Percentiles rank a stretch among this genome's conserved stretches.
These are phyloP conservation scores for Cariama cristata DNA, from an alignment of 2,113 vertebrate genomes.

Conservation along the genomic window DNA sequence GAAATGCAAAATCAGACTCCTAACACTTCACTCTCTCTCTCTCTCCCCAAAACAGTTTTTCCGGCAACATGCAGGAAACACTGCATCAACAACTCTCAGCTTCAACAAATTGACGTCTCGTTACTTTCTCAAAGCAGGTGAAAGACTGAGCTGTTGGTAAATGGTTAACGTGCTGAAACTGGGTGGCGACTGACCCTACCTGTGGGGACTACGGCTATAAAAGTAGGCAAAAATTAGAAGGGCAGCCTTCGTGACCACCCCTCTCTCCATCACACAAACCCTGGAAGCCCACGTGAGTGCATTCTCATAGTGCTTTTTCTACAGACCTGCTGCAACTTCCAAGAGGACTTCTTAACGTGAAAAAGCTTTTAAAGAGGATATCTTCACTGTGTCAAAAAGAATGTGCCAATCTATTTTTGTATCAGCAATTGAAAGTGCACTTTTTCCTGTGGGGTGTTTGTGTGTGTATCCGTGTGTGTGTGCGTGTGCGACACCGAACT, in stretches of 20 bases:
- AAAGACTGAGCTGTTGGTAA: slow-evolving; percentile 7
- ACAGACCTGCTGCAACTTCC: slow-evolving; percentile 15
- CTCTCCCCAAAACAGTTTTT: not conserved
- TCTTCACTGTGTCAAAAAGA: slow-evolving; percentile 70
- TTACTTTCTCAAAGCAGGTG: not conserved
- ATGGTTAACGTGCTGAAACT: not conserved
- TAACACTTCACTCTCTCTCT: not conserved
- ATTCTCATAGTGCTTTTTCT: slow-evolving; percentile 50
- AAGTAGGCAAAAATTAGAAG: not conserved
- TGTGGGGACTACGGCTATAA: not conserved
- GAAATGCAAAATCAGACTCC: slow-evolving; percentile 60
- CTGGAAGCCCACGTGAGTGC: not conserved
- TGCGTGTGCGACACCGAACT: not conserved
- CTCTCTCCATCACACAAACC: slow-evolving; percentile 1
- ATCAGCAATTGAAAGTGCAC: slow-evolving; percentile 75
- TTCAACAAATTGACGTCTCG: not conserved
- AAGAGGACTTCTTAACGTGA: slow-evolving; percentile 19
- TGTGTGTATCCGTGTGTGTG: not conserved
- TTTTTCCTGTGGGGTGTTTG: slow-evolving; percentile 54
- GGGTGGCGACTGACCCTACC: not conserved
- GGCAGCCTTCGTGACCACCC: not conserved
- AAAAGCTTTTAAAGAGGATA: slow-evolving; percentile 51
- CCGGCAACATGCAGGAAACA: not conserved
- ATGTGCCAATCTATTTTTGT: slow-evolving; percentile 80
- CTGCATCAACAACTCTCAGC: not conserved